Base-by-base conservation (phyloP, 2,113 vertebrate genomes). In the Ptilorrhoa leucosticta region DNA sequence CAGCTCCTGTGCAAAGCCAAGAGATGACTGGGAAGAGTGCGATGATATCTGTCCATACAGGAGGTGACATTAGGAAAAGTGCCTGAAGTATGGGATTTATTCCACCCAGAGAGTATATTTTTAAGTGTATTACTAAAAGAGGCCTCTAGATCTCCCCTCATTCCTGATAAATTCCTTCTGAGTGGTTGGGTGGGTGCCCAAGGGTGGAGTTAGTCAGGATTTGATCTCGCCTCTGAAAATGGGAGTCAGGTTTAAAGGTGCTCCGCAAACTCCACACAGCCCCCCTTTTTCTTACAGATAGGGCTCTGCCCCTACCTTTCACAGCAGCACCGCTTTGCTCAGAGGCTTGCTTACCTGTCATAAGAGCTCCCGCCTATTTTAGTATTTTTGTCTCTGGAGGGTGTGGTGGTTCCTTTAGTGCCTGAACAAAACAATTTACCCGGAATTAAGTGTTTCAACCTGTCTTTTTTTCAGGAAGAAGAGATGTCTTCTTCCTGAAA, bases 151-250 rank as follows among this genome's bases (percentile, higher is more conserved):
- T 28, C 17, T 81, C 47, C 30, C 45, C 27, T 81, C 13, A 7
- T 65, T 50, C 35, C 70, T 50, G 56, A 39, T 44, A 35, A 86
- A 70, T 54, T 24, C 37, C 69, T 83, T 58, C 33, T 65, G 87
- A 60, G 58, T 0, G 0, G 11, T 24, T 4, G 1, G 7, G 13
- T 78, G 35, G 20, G 31, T 70, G 37, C 12, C 42, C 23, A 4
- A 12, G 37, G 31, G 8, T 77, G 47, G 30, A 66, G 39, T 75
- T 44, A 50, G 31, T 44, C 47, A 51, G 65, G 23, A 33, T 87
- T 81, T 47, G 19, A 26, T 75, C 47, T 84, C 0, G 0, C 19
- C 26, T 54, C 47, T 69, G 58, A 58, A 77, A 81, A 35, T 13
- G 18, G 39, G 8, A 13, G 7, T 81, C 16, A 14, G 56, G 23